Base-by-base conservation (phyloP, 2,888 invertebrate genomes). In the Rhorus exstirpatorius region DNA sequence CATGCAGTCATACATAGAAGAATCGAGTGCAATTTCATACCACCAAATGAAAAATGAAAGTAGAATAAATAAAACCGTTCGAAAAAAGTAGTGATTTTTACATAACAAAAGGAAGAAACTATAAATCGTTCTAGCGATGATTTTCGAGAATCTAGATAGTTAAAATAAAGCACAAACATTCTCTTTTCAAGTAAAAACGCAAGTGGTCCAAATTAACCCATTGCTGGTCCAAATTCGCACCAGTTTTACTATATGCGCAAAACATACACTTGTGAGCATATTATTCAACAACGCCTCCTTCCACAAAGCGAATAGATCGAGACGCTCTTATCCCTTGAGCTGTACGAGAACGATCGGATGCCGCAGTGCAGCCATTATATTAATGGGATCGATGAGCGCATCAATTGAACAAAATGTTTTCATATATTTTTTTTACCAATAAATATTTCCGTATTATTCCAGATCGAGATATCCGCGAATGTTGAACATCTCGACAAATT, bases 341-440 rank as follows among this genome's bases (percentile, higher is more conserved):
- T 68, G n/a, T n/a, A 17, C 49, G 65, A 65, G 6, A 26, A 85
- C 89, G 91, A 91, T 91, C 90, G 7, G 53, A 55, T 55, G 26
- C n/a, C 24, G 6, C 26, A 12, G n/a, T n/a, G n/a, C n/a, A n/a
- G n/a, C n/a, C n/a, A n/a, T n/a, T n/a, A n/a, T n/a, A n/a, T n/a
- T n/a, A n/a, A n/a, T n/a, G 38, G 21, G 6, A 12, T 83, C 88
- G 86, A 86, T 86, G 88, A 86, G 84, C 79, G 79, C 85, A 81
- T 81, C 89, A 88, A 90, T 90, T 87, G 88, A 88, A 76, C 26
- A 26, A 68, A 14, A 61, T 41, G 38, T 38, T 38, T 14, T 60
- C 26, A 41, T 7, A 26, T n/a, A 4, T 38, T 68, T 68, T 51
- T 19, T 31, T 14, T 26, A n/a, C n/a, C n/a, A n/a, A n/a, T n/a